phyloP scores from a whole-genome alignment of 2,888 invertebrate genomes.

The Chironomus riparius region DNA sequence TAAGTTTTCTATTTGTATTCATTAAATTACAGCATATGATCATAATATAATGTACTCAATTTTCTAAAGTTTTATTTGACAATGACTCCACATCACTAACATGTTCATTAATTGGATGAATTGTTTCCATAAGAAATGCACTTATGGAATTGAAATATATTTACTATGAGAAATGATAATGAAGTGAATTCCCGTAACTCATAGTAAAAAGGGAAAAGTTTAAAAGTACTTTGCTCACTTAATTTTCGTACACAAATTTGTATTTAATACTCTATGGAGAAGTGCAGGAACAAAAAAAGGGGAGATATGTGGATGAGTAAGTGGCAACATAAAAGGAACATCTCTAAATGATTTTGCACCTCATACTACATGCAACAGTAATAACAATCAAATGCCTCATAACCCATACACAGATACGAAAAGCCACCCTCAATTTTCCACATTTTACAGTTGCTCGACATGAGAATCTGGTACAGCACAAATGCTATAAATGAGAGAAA shows the following conservation, averaged over 20 bases:
- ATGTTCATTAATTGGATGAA: no score
- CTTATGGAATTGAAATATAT: no score
- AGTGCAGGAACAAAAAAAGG: not conserved
- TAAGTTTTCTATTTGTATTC: no score
- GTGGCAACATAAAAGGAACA: not conserved
- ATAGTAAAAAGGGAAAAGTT: no score
- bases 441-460: not conserved
- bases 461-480: not conserved
- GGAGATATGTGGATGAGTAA: not conserved
- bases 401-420: not conserved
- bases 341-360: not conserved
- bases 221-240: not conserved
- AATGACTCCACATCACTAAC: no score
- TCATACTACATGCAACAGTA: not conserved
- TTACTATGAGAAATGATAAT: no score
- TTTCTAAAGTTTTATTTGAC: no score
- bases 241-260: constrained; percentile 12
- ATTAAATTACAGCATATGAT: no score
- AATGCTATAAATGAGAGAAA: not conserved
- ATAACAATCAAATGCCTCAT: not conserved
- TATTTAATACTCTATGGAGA: not conserved
- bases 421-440: not conserved
- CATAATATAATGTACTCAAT: no score
- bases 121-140: no score
- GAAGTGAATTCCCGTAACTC: no score